phyloP scores from a whole-genome alignment of 1,140 invertebrate genomes.

The Alviniconcha marisindica region DNA sequence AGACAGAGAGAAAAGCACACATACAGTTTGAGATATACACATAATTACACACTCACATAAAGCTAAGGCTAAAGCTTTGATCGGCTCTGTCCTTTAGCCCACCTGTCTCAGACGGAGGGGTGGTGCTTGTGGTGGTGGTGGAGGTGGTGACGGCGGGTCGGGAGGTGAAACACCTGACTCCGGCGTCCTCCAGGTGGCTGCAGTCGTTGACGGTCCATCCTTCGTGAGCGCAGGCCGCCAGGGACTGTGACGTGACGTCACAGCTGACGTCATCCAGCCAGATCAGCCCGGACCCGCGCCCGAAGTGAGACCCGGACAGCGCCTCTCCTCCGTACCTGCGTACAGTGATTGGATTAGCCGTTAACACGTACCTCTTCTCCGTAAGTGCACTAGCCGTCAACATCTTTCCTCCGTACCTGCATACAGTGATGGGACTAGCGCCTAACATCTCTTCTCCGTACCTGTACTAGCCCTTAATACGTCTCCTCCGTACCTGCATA shows the following conservation, averaged over 20 bases:
- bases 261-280: constrained; percentile 44
- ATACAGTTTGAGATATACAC: no score
- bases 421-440: no score
- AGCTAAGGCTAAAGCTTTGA: no score
- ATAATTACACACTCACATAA: no score
- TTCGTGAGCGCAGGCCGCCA: constrained; percentile 23
- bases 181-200: constrained; percentile 44
- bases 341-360: background rate
- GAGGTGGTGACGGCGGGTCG: background rate
- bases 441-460: no score
- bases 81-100: no score
- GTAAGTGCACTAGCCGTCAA: background rate
- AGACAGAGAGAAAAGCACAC: no score
- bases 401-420: no score
- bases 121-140: constrained; percentile 8
- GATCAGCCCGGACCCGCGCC: constrained; percentile 30
- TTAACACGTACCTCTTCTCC: background rate
- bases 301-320: background rate
- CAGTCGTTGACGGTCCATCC: constrained; percentile 42
- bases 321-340: constrained; percentile 40
- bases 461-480: no score
- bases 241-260: background rate
- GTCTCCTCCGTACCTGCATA: no score
- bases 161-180: constrained; percentile 28
- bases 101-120: constrained; percentile 26